Base-by-base conservation (phyloP, 1,140 invertebrate genomes). In the Dendrolimus punctatus region DNA sequence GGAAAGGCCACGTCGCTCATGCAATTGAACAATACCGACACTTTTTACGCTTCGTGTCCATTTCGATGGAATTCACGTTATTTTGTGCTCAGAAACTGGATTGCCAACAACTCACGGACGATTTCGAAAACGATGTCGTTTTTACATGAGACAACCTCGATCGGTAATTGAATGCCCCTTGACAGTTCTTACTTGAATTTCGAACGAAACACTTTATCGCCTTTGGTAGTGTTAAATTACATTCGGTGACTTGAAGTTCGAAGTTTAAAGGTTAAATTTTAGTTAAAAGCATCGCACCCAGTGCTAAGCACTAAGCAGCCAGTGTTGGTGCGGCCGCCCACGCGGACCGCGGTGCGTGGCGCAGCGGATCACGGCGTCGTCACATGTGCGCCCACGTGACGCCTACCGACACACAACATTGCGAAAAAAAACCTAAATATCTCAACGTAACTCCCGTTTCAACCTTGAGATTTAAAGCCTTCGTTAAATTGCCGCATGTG, bases 311-410 rank as follows among this genome's bases (percentile, higher is more conserved):
- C 60, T 73, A 60, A 50, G 46, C 49, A 57, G 68, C 70, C 64
- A 80, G 80, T 80, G 62, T 73, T 68, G 70, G 67, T 68, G 61
- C 62, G 57, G 60, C 64, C 77, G 73, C 82, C 82, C 79, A 85
- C 82, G 70, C 79, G 68, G 61, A 53, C 66, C 66, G 71, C 75
- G 68, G 74, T 74, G 71, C 67, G 73, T 66, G 62, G 63, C 73
- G 72, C 53, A 60, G 67, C 64, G 49, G 71, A 62, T 63, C 66
- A 75, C 68, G 64, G 44, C 64, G 65, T 69, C 62, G 68, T 82
- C 82, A 83, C 82, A 80, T 85, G 82, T 74, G 72, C 82, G 79
- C 82, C 82, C 82, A 85, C 82, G 55, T 68, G 58, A 76, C 80
- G 73, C 80, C 80, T 75, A 82, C 82, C 62, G 57, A 58, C 68